These are phyloP conservation scores for Xyrauchen texanus DNA, from an alignment of 2,113 vertebrate genomes.

Conservation along the genomic window DNA sequence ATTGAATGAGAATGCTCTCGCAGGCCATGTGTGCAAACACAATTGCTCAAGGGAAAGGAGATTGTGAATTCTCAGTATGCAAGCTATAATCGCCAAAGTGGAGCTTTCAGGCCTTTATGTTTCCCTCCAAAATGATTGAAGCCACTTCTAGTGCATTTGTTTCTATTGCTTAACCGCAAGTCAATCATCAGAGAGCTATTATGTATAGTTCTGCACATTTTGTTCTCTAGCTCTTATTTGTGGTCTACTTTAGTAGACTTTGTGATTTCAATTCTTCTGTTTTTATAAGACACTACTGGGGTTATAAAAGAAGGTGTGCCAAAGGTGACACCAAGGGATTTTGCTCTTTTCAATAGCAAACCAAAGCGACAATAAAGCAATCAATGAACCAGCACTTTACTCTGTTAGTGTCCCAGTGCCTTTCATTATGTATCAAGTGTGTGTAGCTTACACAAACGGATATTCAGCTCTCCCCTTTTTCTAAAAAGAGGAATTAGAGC, in stretches of 20 bases:
- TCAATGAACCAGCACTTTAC: slow-evolving; percentile 35
- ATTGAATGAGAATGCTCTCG: slow-evolving; percentile 44
- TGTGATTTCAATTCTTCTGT: slow-evolving; percentile 9
- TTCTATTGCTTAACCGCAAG: slow-evolving; percentile 60
- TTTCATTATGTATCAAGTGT: slow-evolving; percentile 31
- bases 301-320: slow-evolving; percentile 13
- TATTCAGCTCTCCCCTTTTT: slow-evolving; percentile 44
- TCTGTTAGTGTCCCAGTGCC: slow-evolving; percentile 39
- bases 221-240: slow-evolving; percentile 1
- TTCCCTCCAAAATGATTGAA: slow-evolving; percentile 42
- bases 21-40: slow-evolving; percentile 50
- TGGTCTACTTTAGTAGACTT: neutral
- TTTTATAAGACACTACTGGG: neutral
- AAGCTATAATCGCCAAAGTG: slow-evolving; percentile 48
- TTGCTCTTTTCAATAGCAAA: slow-evolving; percentile 17
- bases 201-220: slow-evolving; percentile 16
- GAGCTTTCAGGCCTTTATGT: slow-evolving; percentile 48
- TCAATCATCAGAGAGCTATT: slow-evolving; percentile 63
- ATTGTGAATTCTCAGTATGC: slow-evolving; percentile 44
- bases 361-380: slow-evolving; percentile 28
- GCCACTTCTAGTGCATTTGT: slow-evolving; percentile 62
- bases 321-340: slow-evolving; percentile 45
- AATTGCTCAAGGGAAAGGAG: slow-evolving; percentile 48
- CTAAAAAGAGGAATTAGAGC: slow-evolving; percentile 65
- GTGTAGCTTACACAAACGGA: slow-evolving; percentile 41